Conservation (phyloP, 23 tunicate species). For the Phallusia fumigata region DNA sequence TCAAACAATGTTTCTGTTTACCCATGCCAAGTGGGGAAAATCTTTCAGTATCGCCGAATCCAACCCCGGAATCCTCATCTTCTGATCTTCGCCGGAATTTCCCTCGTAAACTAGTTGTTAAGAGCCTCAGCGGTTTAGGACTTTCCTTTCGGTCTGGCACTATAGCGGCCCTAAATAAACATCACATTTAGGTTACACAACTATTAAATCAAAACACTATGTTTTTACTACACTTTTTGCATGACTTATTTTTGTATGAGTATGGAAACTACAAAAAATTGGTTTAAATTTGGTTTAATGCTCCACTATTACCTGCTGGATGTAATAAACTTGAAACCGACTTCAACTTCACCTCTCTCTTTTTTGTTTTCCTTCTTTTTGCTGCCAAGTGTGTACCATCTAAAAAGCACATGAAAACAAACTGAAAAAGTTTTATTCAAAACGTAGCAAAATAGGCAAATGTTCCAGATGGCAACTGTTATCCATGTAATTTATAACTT, state of each 20-base stretch:
- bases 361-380: constrained; percentile 84
- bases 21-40: constrained; percentile 20
- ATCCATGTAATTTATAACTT: background rate
- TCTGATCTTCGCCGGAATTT: constrained; percentile 75
- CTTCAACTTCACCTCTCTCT: constrained; percentile 85
- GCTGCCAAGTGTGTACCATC: constrained; percentile 67
- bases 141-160: constrained; percentile 29
- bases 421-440: too few species aligned
- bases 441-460: too few species aligned
- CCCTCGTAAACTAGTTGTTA: constrained; percentile 34
- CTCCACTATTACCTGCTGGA: constrained; percentile 40
- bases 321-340: constrained; percentile 51
- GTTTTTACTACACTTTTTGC: too few species aligned
- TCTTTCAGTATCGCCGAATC: constrained; percentile 52
- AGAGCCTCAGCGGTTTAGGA: constrained; percentile 28
- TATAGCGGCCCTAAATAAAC: constrained; percentile 1
- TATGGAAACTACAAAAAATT: too few species aligned
- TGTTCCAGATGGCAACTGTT: background rate
- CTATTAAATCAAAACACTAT: too few species aligned
- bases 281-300: too few species aligned
- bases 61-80: constrained; percentile 97
- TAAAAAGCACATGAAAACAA: too few species aligned
- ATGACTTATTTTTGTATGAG: too few species aligned
- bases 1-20: constrained; percentile 1
- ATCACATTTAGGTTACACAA: too few species aligned